phyloP scores from a whole-genome alignment of 2,113 vertebrate genomes.

The Ameiurus melas region DNA sequence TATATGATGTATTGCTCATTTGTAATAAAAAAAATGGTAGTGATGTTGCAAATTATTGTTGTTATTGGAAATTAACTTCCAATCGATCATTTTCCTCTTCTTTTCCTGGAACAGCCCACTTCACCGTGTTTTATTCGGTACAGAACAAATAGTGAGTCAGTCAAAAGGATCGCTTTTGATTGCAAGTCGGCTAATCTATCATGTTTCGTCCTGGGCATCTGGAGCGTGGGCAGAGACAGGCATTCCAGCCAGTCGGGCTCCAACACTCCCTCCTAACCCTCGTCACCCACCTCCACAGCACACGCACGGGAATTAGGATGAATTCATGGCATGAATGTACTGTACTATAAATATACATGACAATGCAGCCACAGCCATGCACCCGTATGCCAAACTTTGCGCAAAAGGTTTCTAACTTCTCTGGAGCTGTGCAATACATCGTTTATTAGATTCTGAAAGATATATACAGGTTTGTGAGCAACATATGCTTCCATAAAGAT shows the following conservation, averaged over 20 bases:
- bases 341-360: not conserved
- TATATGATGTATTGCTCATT: not conserved
- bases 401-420: not conserved
- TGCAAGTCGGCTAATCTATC: not conserved
- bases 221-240: conserved; percentile 30
- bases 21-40: not conserved
- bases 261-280: not conserved
- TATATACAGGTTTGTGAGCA: no score
- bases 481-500: no score
- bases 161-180: not conserved
- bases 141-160: conserved; percentile 14
- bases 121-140: not conserved
- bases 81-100: not conserved
- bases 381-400: not conserved
- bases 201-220: conserved; percentile 30
- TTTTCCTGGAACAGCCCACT: not conserved
- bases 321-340: not conserved
- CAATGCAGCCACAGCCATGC: not conserved
- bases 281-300: not conserved
- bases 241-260: conserved; percentile 28
- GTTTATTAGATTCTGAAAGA: not conserved
- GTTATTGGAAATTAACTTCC: not conserved
- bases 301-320: not conserved
- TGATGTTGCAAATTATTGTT: not conserved
- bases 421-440: not conserved